Base-by-base conservation (phyloP, 2,113 vertebrate species). In the Laticauda laticaudata region DNA sequence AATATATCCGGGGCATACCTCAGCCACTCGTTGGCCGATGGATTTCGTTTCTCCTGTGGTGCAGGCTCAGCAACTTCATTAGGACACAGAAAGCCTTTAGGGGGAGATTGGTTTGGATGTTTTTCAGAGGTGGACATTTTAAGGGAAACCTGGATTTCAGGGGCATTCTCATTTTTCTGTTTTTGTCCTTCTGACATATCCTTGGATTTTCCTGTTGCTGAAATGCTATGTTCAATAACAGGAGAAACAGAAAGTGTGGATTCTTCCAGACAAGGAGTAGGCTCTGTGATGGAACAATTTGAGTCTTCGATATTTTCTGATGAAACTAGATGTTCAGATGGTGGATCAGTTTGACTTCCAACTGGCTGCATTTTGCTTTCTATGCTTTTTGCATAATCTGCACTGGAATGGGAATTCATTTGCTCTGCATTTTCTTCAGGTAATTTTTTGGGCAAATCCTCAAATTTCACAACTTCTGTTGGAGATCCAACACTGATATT, bases 81-180 rank as follows among this genome's bases (percentile, higher is more conserved):
- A 89, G 95, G 97, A 91, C 97, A 97, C 81, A 97, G 90, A 14
- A 95, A 96, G 4, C 97, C 94, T 59, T 97, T 98, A 5, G 96
- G 95, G 18, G 93, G 96, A 86, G 94, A 29, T 53, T 94, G 97
- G 69, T 96, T 97, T 64, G 95, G 86, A 91, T 88, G 95, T 43
- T 95, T 97, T 61, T 90, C 96, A 18, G 59, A 48, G 51, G 90
- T 59, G 87, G 96, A 94, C 88, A 69, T 81, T 95, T 97, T 97
- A 94, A 93, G 93, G 94, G 9, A 93, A 88, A 86, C 86, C 57
- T 92, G 96, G 59, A 95, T 97, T 92, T 97, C 97, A 6, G 0
- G 4, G 23, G 8, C n/a, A 81, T 6, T 93, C 87, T 8, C 26
- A 4, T 87, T 94, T 69, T 95, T 94, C 34, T 87, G 93, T 94